Percentiles rank a stretch among this genome's conserved stretches.
Conservation (phyloP, 2,797 vertebrate species). For the Brachyrhaphis roseni region DNA sequence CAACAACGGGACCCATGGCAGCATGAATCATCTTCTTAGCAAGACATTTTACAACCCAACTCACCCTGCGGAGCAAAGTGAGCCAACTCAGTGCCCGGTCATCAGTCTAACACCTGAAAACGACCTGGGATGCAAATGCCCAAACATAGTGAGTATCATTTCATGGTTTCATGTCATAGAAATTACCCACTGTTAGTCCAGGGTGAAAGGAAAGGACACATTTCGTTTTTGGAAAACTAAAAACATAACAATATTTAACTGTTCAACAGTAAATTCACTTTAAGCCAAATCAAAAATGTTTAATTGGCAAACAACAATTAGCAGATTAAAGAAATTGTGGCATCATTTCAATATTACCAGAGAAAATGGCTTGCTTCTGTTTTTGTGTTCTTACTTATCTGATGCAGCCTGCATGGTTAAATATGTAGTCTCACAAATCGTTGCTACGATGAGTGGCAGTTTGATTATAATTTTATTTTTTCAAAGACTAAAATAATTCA, state of each 20-base stretch:
- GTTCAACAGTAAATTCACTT: background rate
- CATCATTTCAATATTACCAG: background rate
- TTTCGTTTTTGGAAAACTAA: background rate
- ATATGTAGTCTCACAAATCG: too few species aligned
- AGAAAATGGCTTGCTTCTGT: background rate
- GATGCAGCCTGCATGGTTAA: too few species aligned
- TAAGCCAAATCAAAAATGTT: background rate
- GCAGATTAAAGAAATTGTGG: background rate
- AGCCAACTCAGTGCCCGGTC: constrained; percentile 54
- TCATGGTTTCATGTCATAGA: background rate
- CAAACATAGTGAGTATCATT: constrained; percentile 53
- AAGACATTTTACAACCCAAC: constrained; percentile 54
- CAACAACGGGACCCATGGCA: constrained; percentile 85
- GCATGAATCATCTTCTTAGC: constrained; percentile 81
- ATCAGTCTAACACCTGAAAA: constrained; percentile 57
- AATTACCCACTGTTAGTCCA: background rate
- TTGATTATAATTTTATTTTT: too few species aligned
- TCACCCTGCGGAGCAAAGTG: constrained; percentile 63
- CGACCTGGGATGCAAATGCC: constrained; percentile 70
- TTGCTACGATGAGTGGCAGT: too few species aligned
- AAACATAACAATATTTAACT: background rate
- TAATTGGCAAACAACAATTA: background rate
- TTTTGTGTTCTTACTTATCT: too few species aligned
- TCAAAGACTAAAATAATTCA: too few species aligned
- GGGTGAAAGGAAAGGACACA: background rate